Evolutionary conservation across 23 tunicate genomes (phyloP), one percentile per base, ranked within the genome.

Genomic region (Botrylloides violaceus): DNA sequence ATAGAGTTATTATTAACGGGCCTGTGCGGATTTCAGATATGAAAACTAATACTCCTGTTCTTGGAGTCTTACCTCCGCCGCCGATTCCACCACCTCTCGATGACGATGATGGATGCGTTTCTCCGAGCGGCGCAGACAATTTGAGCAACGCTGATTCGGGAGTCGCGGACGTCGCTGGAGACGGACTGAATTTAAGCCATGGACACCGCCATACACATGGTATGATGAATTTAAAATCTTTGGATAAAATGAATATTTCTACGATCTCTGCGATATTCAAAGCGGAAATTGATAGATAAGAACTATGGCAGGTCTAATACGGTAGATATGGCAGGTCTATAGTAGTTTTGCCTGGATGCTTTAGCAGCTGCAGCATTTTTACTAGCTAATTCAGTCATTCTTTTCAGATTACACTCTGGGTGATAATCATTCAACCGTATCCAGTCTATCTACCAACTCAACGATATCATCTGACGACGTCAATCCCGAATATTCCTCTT

Each of bases 61-160:
- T 43, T 6, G 74, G 58, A 21, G 36, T 68, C 37, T 68, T 68
- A 56, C 74, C 74, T 37, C 74, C 74, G 23, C 58, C 58, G 25
- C 74, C 74, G 12, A 9, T 43, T 4, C 74, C 74, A 6, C 58
- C 58, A 39, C 58, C 56, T 19, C 12, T 4, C 22, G 74, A 68
- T 20, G 74, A 68, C 18, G 74, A 37, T 30, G 57, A 43, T 56
- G 57, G 58, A 4, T 68, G 74, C 1, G 26, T 36, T 4, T 68
- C 74, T 19, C 74, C 74, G 21, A 28, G 72, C 72, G 80, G 76
- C 5, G 66, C 53, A 21, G 94, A 86, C 37, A 80, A 65, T 53
- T 77, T 66, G 34, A 77, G 84, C 65, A 87, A 64, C 56, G 83
- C 96, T 37, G 96, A 88, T 58, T 88, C 96, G 6, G 96, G 96